Percentiles rank a stretch among this genome's conserved stretches.
Conservation (phyloP, 2,888 invertebrate species). For the Theristus sp. region DNA sequence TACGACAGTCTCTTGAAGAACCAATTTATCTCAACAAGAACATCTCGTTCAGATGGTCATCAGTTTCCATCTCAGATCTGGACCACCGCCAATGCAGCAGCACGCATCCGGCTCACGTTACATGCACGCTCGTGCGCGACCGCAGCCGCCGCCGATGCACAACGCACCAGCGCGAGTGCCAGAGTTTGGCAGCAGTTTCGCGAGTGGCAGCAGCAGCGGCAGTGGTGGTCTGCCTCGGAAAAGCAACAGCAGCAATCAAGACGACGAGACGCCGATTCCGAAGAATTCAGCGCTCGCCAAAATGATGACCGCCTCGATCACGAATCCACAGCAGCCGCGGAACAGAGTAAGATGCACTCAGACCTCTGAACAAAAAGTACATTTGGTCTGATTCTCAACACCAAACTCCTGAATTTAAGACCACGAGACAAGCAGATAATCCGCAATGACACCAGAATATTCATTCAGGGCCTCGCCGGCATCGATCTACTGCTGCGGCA, state of each 20-base stretch:
- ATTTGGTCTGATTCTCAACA: too few relatives aligned
- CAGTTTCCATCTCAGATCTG: too few relatives aligned
- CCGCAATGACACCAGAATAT: background rate
- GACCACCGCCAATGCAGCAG: too few relatives aligned
- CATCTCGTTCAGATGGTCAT: too few relatives aligned
- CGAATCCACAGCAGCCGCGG: background rate
- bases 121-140: too few relatives aligned
- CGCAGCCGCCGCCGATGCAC: too few relatives aligned
- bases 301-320: constrained; percentile 1
- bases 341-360: background rate
- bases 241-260: background rate
- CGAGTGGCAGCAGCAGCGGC: background rate
- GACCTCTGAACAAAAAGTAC: too few relatives aligned
- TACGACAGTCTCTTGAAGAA: too few relatives aligned
- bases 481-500: background rate
- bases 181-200: background rate
- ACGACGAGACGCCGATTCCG: constrained; percentile 3
- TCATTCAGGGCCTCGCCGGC: background rate
- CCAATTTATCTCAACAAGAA: too few relatives aligned
- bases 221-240: background rate
- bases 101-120: too few relatives aligned
- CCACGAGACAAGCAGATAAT: background rate
- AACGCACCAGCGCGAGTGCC: too few relatives aligned
- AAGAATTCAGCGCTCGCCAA: constrained; percentile 3
- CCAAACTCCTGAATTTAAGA: too few relatives aligned